A percentile compares a stretch with the other conserved stretches of the same genome.
These are phyloP conservation scores for Netelia fuscicornis DNA, from an alignment of 2,888 invertebrate genomes.

Conservation along the genomic window DNA sequence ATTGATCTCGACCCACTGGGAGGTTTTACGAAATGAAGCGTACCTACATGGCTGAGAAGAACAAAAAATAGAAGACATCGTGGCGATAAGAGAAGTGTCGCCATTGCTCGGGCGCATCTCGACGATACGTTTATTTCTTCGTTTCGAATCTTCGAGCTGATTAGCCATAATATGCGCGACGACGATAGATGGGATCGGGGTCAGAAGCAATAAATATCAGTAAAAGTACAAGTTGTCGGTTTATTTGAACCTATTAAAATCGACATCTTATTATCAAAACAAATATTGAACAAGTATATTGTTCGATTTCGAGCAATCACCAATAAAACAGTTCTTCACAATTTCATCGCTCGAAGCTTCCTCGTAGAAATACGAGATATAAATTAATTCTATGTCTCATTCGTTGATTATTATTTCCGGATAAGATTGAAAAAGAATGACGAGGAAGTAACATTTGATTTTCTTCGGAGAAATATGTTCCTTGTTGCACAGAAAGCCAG, in stretches of 20 bases:
- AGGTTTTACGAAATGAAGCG: conserved; percentile 18
- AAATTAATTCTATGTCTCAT: no score
- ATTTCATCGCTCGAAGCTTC: no score
- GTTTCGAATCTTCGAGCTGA: conserved; percentile 17
- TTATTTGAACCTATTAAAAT: neutral
- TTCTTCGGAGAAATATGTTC: no score
- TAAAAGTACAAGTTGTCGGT: neutral
- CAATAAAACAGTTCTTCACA: neutral
- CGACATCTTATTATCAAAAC: neutral
- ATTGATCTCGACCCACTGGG: conserved; percentile 50
- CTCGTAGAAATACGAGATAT: no score
- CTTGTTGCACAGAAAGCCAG: no score
- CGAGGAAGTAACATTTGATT: no score
- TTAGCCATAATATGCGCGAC: conserved; percentile 28
- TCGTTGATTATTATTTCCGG: no score
- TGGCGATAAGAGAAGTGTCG: conserved; percentile 54
- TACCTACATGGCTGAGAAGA: conserved; percentile 18
- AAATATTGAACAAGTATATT: neutral
- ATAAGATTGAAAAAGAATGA: no score
- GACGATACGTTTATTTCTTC: neutral
- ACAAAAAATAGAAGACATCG: conserved; percentile 37
- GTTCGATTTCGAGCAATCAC: neutral
- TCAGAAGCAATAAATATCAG: conserved; percentile 33
- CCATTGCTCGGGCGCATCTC: neutral
- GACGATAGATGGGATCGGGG: conserved; percentile 39